These are phyloP conservation scores for Magallana angulata DNA, from an alignment of 1,140 invertebrate genomes.

Conservation along the genomic window DNA sequence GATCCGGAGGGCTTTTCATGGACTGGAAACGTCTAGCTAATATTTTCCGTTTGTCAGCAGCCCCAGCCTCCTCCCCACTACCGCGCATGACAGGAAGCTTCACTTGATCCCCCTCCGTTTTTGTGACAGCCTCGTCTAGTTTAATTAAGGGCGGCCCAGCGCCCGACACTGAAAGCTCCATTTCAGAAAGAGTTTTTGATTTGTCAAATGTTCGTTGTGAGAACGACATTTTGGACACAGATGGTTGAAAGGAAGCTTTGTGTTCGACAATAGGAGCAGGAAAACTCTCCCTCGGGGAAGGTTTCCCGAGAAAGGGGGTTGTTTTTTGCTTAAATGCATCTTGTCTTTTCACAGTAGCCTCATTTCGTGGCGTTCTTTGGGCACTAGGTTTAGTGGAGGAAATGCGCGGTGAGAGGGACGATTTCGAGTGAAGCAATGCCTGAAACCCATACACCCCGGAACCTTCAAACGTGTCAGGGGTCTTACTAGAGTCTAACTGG, in stretches of 20 bases:
- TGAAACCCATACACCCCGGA: conserved; percentile 31
- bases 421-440: conserved; percentile 12
- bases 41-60: conserved; percentile 30
- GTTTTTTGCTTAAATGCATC: conserved; percentile 25
- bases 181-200: conserved; percentile 6
- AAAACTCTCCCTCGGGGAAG: background rate
- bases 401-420: background rate
- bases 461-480: background rate
- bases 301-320: background rate
- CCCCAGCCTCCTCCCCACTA: background rate
- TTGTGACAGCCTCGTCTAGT: background rate
- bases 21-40: conserved; percentile 33
- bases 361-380: background rate
- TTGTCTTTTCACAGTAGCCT: background rate
- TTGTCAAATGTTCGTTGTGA: conserved; percentile 26
- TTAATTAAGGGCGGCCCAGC: background rate
- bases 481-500: conserved; percentile 1
- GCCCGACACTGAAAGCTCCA: background rate
- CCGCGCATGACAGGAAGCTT: conserved; percentile 1
- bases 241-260: background rate
- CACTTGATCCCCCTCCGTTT: background rate
- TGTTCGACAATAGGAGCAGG: background rate
- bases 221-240: conserved; percentile 27
- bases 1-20: background rate
- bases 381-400: background rate